phyloP scores from a whole-genome alignment of 2,888 invertebrate species.

The Exephanes ischioxanthus region DNA sequence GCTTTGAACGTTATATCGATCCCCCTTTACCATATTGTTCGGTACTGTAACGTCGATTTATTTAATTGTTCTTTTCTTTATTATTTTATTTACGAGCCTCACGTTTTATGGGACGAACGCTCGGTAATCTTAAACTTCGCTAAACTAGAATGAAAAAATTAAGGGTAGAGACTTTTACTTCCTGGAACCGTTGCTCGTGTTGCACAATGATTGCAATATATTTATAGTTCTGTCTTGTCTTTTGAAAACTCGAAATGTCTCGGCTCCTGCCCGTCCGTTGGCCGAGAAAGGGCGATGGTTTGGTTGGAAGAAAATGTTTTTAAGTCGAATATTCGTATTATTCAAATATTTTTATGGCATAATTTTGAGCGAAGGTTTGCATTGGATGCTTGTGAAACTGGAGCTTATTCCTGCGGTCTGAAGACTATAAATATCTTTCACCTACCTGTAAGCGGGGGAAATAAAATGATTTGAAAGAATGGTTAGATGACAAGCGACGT shows the following conservation, averaged over 20 bases:
- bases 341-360: neutral
- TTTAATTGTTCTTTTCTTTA: constrained; percentile 22
- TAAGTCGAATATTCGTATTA: neutral
- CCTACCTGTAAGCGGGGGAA: too few species aligned
- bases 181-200: constrained; percentile 15
- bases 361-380: neutral
- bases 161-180: constrained; percentile 7
- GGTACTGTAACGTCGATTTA: constrained; percentile 19
- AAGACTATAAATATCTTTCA: too few species aligned
- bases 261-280: neutral
- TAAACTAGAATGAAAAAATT: neutral
- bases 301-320: neutral
- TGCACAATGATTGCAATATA: constrained; percentile 62
- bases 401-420: too few species aligned
- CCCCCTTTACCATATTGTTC: constrained; percentile 62
- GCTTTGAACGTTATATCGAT: constrained; percentile 51
- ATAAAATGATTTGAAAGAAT: too few species aligned
- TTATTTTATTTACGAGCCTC: neutral
- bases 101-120: neutral
- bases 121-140: neutral
- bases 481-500: too few species aligned
- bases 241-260: neutral
- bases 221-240: neutral
- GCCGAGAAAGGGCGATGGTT: neutral
- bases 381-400: neutral